Evolutionary conservation across 2,113 vertebrate genomes (phyloP).

Genomic region (Sander vitreus): DNA sequence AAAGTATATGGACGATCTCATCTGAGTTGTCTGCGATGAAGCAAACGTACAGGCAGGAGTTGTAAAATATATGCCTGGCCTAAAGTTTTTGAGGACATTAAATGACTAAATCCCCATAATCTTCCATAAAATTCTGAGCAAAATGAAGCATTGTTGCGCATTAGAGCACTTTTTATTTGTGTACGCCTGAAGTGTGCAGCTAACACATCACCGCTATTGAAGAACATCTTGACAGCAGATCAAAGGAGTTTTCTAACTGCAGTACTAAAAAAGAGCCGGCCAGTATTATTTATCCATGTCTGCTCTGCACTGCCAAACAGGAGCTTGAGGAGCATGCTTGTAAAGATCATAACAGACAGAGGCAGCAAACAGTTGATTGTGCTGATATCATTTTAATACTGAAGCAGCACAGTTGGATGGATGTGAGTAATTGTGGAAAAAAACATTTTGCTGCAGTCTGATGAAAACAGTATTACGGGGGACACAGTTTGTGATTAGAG

Average conservation of each 20-base stretch:
- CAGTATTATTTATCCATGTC: not conserved
- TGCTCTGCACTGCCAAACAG: not conserved
- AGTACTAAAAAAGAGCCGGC: not conserved
- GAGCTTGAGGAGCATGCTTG: not conserved
- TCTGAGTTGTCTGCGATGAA: conserved; percentile 26
- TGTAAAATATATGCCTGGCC: not conserved
- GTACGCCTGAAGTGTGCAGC: not conserved
- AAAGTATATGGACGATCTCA: not conserved
- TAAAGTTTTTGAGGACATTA: conserved; percentile 10
- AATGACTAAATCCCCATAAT: not conserved
- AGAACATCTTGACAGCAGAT: conserved; percentile 8
- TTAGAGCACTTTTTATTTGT: conserved; percentile 3
- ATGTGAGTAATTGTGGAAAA: conserved; percentile 1
- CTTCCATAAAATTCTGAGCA: conserved; percentile 8
- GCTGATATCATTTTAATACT: not conserved
- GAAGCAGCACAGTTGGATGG: not conserved
- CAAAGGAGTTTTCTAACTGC: not conserved
- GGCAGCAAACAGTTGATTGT: conserved; percentile 6
- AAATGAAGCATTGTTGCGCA: not conserved
- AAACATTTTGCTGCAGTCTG: not conserved
- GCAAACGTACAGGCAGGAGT: conserved; percentile 31
- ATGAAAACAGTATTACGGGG: not conserved
- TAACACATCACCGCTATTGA: not conserved
- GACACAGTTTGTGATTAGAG: not conserved
- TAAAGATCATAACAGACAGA: conserved; percentile 15